These are phyloP conservation scores for Meriones psammophilus DNA, from an alignment of 2,797 vertebrate species.

Conservation along the genomic window DNA sequence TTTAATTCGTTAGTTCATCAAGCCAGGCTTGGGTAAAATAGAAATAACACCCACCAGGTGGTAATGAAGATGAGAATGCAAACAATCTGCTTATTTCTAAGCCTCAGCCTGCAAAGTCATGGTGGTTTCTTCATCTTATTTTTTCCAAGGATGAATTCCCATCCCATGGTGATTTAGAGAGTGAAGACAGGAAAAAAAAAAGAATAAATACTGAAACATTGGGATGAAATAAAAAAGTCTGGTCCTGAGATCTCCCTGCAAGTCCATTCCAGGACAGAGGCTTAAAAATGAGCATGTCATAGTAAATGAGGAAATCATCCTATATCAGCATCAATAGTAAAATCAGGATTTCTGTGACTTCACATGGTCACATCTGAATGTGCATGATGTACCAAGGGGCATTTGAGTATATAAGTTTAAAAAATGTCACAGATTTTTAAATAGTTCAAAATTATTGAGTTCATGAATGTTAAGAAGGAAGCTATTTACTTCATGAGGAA, in stretches of 20 bases:
- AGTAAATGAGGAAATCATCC: too few species aligned
- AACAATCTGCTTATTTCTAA: conserved; percentile 25
- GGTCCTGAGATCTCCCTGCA: not conserved
- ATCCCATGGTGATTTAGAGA: not conserved
- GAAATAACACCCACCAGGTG: conserved; percentile 50
- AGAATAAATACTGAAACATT: not conserved
- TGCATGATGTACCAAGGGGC: not conserved
- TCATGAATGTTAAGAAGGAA: not conserved
- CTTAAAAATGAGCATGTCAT: too few species aligned
- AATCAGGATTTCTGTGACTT: too few species aligned
- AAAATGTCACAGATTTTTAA: not conserved
- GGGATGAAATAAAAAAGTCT: not conserved
- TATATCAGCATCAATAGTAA: too few species aligned
- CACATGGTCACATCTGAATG: not conserved
- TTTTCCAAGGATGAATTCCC: conserved; percentile 14
- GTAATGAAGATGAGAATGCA: not conserved
- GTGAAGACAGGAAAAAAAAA: not conserved
- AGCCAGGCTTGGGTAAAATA: conserved; percentile 36
- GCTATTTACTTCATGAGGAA: not conserved
- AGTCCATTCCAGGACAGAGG: not conserved
- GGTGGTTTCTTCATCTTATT: conserved; percentile 33
- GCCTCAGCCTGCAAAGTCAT: not conserved
- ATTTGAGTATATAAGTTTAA: not conserved
- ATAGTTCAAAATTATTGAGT: not conserved
- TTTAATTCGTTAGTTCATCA: conserved; percentile 53